Percentiles rank a stretch among this genome's conserved stretches.
phyloP scores from a whole-genome alignment of 2,113 vertebrate genomes.

The Gymnobelideus leadbeateri region DNA sequence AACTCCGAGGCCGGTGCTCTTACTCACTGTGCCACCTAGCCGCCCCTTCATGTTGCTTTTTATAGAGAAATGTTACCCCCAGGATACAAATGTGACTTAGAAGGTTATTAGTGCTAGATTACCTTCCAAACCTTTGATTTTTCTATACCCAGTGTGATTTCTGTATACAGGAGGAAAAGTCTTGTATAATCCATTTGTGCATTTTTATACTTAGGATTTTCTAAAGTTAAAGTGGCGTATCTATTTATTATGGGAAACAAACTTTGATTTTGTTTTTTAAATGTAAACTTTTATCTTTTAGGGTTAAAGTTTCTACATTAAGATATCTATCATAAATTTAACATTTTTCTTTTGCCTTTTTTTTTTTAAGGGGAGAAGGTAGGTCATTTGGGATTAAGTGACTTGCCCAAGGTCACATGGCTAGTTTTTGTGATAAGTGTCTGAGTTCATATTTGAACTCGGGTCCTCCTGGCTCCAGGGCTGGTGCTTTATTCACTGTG shows the following conservation, averaged over 20 bases:
- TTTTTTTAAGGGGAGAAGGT: too few relatives aligned
- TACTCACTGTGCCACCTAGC: too few relatives aligned
- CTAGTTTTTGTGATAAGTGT: too few relatives aligned
- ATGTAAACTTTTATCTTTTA: neutral
- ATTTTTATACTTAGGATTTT: neutral
- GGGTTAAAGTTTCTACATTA: neutral
- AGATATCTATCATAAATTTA: neutral
- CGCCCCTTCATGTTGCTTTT: slow-evolving; percentile 36
- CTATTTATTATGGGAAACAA: slow-evolving; percentile 9
- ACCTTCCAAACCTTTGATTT: neutral
- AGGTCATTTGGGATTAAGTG: too few relatives aligned
- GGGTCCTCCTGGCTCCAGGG: too few relatives aligned
- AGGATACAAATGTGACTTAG: neutral
- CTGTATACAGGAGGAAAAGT: neutral
- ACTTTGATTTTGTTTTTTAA: slow-evolving; percentile 31
- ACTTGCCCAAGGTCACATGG: too few relatives aligned
- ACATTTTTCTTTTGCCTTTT: neutral
- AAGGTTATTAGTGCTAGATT: neutral
- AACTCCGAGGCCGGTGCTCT: too few relatives aligned
- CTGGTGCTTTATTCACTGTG: too few relatives aligned
- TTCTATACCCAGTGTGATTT: fast-evolving
- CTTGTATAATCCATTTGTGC: neutral
- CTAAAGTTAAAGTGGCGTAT: neutral
- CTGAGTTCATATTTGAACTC: too few relatives aligned
- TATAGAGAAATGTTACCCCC: slow-evolving; percentile 40